These are phyloP conservation scores for Emesis furor DNA, from an alignment of 2,888 invertebrate genomes.

Conservation along the genomic window DNA sequence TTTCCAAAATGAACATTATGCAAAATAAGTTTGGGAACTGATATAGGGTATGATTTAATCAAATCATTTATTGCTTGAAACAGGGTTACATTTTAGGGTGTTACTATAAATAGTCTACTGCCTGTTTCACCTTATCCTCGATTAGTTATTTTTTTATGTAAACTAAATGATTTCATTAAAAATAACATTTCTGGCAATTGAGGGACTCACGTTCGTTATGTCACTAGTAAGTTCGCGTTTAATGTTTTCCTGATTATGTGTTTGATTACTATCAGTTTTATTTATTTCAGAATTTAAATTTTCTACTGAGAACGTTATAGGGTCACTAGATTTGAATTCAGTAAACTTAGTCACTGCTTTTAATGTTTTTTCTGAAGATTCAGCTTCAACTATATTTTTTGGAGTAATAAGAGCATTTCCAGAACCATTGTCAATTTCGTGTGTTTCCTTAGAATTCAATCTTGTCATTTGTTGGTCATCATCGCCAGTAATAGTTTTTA, in stretches of 20 bases:
- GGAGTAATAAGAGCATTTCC: not conserved
- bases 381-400: not conserved
- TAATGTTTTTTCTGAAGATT: not conserved
- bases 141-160: too few species aligned
- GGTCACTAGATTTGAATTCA: too few species aligned
- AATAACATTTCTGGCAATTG: slow-evolving; percentile 57
- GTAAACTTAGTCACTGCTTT: too few species aligned
- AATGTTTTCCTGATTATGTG: not conserved
- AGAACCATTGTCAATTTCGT: not conserved
- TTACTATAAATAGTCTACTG: too few species aligned
- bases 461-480: not conserved
- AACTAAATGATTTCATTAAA: slow-evolving; percentile 73
- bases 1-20: too few species aligned
- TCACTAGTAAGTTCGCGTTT: not conserved
- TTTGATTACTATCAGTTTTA: slow-evolving; percentile 11
- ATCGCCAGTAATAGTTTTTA: not conserved
- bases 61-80: too few species aligned
- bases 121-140: too few species aligned
- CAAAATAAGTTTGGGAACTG: too few species aligned
- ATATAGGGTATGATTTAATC: too few species aligned
- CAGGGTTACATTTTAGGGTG: too few species aligned
- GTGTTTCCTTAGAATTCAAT: not conserved
- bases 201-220: not conserved
- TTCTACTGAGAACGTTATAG: not conserved
- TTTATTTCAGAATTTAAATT: not conserved